Percentiles rank a stretch among this genome's conserved stretches.
These are phyloP conservation scores for Aporrectodea caliginosa DNA, from an alignment of 1,140 invertebrate genomes.

Conservation along the genomic window DNA sequence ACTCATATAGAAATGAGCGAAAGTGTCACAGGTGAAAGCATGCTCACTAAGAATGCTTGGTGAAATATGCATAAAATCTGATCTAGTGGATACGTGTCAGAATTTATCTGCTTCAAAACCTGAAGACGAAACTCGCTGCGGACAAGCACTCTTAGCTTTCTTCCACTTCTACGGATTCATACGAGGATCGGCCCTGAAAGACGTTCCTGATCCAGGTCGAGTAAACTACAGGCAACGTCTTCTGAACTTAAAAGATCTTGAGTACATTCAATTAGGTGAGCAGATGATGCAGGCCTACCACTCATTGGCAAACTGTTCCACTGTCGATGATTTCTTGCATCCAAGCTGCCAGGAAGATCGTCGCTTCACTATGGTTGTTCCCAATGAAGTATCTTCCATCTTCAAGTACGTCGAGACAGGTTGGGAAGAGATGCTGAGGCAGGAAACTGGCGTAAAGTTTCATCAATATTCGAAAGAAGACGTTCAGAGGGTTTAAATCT, in stretches of 20 bases:
- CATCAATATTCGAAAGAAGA: not conserved
- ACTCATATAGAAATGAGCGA: not conserved
- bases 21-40: no score
- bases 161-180: not conserved
- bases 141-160: not conserved
- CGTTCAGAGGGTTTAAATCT: not conserved
- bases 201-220: not conserved
- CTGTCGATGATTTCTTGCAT: not conserved
- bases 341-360: not conserved
- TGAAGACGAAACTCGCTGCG: not conserved
- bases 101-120: no score
- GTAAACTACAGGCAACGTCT: not conserved
- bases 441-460: not conserved
- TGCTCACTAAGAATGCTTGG: no score
- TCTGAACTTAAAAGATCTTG: not conserved
- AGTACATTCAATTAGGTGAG: not conserved
- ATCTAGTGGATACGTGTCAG: no score
- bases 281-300: not conserved
- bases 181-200: not conserved
- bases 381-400: not conserved
- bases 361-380: not conserved
- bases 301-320: not conserved
- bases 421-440: not conserved
- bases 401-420: not conserved
- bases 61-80: no score